Conservation (phyloP, 1,140 invertebrate species). For the Procambarus virginalis region DNA sequence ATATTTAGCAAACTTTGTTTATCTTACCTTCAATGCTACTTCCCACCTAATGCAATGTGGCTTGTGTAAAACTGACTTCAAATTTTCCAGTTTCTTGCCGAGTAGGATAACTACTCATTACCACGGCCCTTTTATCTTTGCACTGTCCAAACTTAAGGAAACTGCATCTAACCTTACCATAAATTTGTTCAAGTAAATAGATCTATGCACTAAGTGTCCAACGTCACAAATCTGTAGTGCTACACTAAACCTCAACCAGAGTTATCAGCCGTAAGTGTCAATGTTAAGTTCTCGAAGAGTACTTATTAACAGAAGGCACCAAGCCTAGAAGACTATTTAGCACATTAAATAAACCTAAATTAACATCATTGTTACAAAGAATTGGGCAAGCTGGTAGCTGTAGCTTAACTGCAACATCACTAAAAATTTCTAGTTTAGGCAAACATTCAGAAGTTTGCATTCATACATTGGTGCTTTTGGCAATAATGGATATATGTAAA, state of each 20-base stretch:
- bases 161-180: too few species aligned
- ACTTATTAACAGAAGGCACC: too few species aligned
- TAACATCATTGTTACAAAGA: background rate
- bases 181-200: too few species aligned
- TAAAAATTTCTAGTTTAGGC: too few species aligned
- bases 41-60: background rate
- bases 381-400: too few species aligned
- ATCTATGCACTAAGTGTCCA: background rate
- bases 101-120: background rate
- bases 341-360: background rate
- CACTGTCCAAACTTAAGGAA: too few species aligned
- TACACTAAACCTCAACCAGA: background rate
- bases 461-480: too few species aligned
- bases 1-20: background rate
- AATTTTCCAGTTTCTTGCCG: background rate
- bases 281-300: background rate
- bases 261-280: background rate
- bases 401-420: too few species aligned
- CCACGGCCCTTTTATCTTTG: background rate
- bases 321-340: too few species aligned
- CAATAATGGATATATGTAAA: too few species aligned
- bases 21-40: conserved; percentile 12
- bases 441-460: too few species aligned
- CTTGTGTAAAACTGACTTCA: background rate
- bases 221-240: background rate